phyloP scores from a whole-genome alignment of 2,797 vertebrate genomes.

The Kryptolebias ocellatus region DNA sequence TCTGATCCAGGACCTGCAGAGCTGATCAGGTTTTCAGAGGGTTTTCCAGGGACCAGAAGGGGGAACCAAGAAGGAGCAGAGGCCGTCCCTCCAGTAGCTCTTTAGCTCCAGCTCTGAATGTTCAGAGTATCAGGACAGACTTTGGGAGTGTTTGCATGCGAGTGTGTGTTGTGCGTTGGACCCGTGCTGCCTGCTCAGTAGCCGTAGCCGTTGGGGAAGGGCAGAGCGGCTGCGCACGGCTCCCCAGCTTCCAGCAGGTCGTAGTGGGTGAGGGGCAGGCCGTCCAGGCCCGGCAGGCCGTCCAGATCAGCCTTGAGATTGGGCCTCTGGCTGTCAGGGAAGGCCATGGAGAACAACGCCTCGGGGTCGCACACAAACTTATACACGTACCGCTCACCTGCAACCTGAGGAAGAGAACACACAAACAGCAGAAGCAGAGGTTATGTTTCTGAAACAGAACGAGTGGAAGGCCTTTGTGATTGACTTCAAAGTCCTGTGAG shows the following conservation, averaged over 20 bases:
- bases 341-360: conserved; percentile 97
- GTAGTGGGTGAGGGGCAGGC: conserved; percentile 93
- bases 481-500: too few species aligned
- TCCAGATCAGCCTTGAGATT: conserved; percentile 92
- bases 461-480: too few species aligned
- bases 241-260: conserved; percentile 89
- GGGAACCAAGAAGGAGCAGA: conserved; percentile 49
- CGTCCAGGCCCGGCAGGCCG: conserved; percentile 83
- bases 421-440: too few species aligned
- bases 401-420: conserved; percentile 82
- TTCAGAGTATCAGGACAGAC: conserved; percentile 48
- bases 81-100: conserved; percentile 48
- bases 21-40: conserved; percentile 26
- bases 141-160: conserved; percentile 49
- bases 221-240: conserved; percentile 84
- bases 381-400: conserved; percentile 94
- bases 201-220: conserved; percentile 89
- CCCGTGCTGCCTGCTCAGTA: conserved; percentile 79
- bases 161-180: conserved; percentile 28
- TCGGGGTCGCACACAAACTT: conserved; percentile 97
- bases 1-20: conserved; percentile 35
- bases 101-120: conserved; percentile 62
- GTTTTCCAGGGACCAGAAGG: conserved; percentile 57
- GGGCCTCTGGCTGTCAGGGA: conserved; percentile 94
- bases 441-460: too few species aligned